These are phyloP conservation scores for Hapalemur alaotrensis DNA, from an alignment of 2,797 vertebrate species.

Conservation along the genomic window DNA sequence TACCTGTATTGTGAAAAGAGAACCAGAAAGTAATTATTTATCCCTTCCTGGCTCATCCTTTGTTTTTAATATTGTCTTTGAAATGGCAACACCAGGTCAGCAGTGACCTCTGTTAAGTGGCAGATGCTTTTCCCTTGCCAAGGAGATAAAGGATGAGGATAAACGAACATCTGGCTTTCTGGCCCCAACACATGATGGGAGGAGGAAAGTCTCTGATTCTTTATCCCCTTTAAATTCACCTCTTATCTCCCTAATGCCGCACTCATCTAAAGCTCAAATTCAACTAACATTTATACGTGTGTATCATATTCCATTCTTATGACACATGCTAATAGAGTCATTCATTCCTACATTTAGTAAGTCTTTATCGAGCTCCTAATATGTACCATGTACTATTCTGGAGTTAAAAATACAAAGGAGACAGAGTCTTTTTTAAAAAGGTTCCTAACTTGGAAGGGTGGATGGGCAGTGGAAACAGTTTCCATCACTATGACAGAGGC, in stretches of 20 bases:
- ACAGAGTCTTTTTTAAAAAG: neutral
- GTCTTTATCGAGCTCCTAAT: neutral
- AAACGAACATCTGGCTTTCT: constrained; percentile 24
- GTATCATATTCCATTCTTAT: neutral
- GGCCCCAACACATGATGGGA: neutral
- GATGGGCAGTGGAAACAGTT: neutral
- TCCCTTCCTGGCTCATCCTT: neutral
- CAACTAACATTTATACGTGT: neutral
- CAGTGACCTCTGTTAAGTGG: neutral
- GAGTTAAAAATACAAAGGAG: neutral
- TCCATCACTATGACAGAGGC: neutral
- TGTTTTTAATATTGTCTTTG: neutral
- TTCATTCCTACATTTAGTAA: constrained; percentile 12
- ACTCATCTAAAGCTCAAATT: neutral
- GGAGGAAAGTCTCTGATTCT: constrained; percentile 20
- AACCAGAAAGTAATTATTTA: neutral
- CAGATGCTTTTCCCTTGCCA: constrained; percentile 1
- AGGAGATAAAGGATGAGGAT: constrained; percentile 5
- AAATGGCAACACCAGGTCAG: neutral
- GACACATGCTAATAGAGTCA: neutral
- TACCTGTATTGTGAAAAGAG: neutral
- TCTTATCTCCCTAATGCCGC: neutral
- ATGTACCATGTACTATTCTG: neutral
- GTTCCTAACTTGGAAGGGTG: neutral
- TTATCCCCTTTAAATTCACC: constrained; percentile 15